Conservation (phyloP, 1,140 invertebrate species). For the Drosophila chauvacae region DNA sequence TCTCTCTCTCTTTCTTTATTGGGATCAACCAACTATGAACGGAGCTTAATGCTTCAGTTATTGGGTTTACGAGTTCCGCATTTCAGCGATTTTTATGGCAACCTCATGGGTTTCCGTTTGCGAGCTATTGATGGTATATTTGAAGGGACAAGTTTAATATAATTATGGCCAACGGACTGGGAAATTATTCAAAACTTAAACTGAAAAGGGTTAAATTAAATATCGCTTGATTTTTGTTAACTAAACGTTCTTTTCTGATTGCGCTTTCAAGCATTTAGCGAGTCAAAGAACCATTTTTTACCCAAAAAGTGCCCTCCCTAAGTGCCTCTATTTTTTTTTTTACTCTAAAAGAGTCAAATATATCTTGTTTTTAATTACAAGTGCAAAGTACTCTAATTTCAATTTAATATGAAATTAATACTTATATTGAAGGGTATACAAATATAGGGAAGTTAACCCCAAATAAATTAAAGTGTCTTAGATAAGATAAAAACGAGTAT, state of each 20-base stretch:
- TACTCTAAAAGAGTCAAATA: not conserved
- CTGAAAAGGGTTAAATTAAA: not conserved
- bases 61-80: not conserved
- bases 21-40: not conserved
- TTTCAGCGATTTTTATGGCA: not conserved
- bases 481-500: not conserved
- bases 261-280: not conserved
- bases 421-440: not conserved
- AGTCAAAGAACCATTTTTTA: too few species aligned
- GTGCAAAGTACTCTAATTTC: not conserved
- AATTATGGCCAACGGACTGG: not conserved
- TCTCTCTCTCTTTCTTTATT: not conserved
- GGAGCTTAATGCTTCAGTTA: not conserved
- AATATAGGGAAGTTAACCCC: too few species aligned
- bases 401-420: not conserved
- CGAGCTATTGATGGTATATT: not conserved
- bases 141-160: not conserved
- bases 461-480: not conserved
- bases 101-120: not conserved
- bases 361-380: not conserved
- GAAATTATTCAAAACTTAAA: not conserved
- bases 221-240: not conserved
- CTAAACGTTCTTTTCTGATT: not conserved
- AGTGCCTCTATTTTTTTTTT: not conserved
- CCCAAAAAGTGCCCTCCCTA: not conserved